phyloP scores from a whole-genome alignment of 2,113 vertebrate genomes.

The Columba livia region DNA sequence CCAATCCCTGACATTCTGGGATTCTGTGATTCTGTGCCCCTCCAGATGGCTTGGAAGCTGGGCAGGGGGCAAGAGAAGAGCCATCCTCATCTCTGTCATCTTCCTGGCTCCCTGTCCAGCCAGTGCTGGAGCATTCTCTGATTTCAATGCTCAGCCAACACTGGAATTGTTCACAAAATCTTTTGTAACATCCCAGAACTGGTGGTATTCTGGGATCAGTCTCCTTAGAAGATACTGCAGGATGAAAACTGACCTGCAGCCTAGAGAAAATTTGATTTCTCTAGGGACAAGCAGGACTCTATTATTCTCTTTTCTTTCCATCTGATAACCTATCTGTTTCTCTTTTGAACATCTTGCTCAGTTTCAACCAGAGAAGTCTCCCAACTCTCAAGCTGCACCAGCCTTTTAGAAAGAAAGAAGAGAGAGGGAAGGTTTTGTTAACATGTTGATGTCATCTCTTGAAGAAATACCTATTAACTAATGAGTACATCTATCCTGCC shows the following conservation, averaged over 20 bases:
- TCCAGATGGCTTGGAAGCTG: not conserved
- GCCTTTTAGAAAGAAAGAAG: not conserved
- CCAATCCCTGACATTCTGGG: too few relatives aligned
- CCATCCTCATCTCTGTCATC: not conserved
- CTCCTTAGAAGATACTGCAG: not conserved
- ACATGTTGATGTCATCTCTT: not conserved
- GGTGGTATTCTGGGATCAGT: not conserved
- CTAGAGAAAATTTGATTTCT: not conserved
- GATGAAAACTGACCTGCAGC: not conserved
- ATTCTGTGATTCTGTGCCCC: too few relatives aligned
- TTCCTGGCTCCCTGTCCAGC: not conserved
- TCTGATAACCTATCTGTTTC: not conserved
- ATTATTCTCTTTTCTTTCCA: not conserved
- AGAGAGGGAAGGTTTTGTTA: not conserved
- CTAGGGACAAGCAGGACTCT: not conserved
- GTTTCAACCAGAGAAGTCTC: not conserved
- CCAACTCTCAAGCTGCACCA: not conserved
- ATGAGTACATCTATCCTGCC: not conserved
- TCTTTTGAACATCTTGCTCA: not conserved
- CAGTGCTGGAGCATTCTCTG: not conserved
- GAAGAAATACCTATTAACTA: not conserved
- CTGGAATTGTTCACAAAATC: not conserved
- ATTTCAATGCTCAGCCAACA: not conserved
- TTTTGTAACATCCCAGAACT: not conserved
- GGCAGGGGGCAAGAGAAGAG: not conserved